A percentile compares a stretch with the other conserved stretches of the same genome.
phyloP scores from a whole-genome alignment of 1,140 invertebrate genomes.

The Solenopsis invicta region DNA sequence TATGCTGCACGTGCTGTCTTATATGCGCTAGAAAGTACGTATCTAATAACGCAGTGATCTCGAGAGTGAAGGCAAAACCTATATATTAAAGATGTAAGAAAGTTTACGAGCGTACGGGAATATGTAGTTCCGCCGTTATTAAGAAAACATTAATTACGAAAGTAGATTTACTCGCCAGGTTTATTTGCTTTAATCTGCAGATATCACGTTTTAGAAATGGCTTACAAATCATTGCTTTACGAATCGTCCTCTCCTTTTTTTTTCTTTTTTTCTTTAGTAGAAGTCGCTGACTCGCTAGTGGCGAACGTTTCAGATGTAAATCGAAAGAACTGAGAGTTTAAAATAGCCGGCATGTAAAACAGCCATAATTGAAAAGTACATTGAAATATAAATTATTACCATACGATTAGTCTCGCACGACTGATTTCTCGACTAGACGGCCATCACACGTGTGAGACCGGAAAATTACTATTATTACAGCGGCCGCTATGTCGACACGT shows the following conservation, averaged over 20 bases:
- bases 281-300: not conserved
- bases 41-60: slow-evolving; percentile 29
- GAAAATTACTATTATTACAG: slow-evolving; percentile 34
- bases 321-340: not conserved
- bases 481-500: not conserved
- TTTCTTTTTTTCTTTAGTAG: not conserved
- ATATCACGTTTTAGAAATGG: slow-evolving; percentile 11
- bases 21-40: slow-evolving; percentile 36
- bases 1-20: not conserved
- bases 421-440: not conserved
- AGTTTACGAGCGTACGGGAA: slow-evolving; percentile 33
- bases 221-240: not conserved
- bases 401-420: slow-evolving; percentile 25
- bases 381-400: slow-evolving; percentile 27
- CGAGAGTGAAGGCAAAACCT: slow-evolving; percentile 52
- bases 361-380: slow-evolving; percentile 7
- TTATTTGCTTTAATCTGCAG: slow-evolving; percentile 5
- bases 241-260: not conserved
- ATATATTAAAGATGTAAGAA: slow-evolving; percentile 47
- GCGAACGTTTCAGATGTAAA: not conserved
- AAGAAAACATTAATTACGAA: slow-evolving; percentile 33
- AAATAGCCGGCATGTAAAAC: not conserved
- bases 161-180: not conserved
- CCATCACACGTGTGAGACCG: not conserved
- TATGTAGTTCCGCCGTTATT: slow-evolving; percentile 34